phyloP scores from a whole-genome alignment of 2,888 invertebrate genomes.

The Cecidostiba fungosa region DNA sequence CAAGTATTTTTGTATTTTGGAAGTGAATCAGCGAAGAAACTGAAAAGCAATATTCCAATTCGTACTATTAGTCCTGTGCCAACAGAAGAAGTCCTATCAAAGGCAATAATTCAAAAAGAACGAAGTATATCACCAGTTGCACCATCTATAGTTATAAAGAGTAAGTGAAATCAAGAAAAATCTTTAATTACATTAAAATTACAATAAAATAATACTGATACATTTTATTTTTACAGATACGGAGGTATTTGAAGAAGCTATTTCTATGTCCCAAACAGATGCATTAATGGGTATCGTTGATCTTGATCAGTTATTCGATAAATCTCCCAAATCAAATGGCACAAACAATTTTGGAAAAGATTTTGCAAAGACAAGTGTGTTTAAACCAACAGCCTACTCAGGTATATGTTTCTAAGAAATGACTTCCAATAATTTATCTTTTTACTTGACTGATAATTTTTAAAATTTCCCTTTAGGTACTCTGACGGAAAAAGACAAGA shows the following conservation, averaged over 20 bases:
- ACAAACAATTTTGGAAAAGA: background rate
- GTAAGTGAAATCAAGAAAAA: constrained; percentile 35
- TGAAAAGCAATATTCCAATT: constrained; percentile 37
- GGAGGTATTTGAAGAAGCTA: constrained; percentile 31
- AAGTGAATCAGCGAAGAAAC: constrained; percentile 39
- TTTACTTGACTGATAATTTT: background rate
- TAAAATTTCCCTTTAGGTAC: background rate
- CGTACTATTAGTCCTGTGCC: constrained; percentile 30
- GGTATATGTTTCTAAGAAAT: constrained; percentile 1
- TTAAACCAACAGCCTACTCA: background rate
- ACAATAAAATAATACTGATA: background rate
- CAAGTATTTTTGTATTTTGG: constrained; percentile 64
- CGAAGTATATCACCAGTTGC: background rate
- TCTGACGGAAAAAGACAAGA: constrained; percentile 2
- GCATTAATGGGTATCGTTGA: constrained; percentile 57
- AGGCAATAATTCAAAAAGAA: background rate
- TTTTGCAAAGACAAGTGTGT: background rate
- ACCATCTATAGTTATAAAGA: background rate
- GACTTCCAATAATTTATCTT: background rate
- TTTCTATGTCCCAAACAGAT: constrained; percentile 61
- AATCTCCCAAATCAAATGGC: constrained; percentile 36
- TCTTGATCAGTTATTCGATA: constrained; percentile 47
- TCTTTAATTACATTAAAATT: background rate
- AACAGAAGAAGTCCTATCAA: constrained; percentile 26
- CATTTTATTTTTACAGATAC: constrained; percentile 30